phyloP scores from a whole-genome alignment of 2,888 invertebrate genomes.

The Rutpela maculata region DNA sequence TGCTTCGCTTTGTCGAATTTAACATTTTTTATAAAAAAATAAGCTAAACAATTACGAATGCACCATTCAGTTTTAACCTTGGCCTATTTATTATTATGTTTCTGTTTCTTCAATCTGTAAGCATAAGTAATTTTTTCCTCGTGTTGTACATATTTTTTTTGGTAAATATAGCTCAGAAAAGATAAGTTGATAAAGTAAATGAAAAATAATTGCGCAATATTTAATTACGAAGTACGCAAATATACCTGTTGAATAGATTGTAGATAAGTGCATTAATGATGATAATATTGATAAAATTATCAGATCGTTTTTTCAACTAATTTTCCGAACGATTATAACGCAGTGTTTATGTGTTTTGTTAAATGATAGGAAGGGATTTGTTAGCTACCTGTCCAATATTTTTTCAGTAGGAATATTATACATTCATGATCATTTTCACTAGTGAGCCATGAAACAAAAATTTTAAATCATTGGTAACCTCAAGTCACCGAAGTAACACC shows the following conservation, averaged over 20 bases:
- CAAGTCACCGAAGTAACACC: no score
- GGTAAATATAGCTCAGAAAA: not conserved
- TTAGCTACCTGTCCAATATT: not conserved
- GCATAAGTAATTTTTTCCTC: not conserved
- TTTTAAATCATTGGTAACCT: no score
- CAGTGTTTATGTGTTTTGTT: not conserved
- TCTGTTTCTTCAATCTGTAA: not conserved
- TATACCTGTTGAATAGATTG: constrained; percentile 18
- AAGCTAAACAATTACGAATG: not conserved
- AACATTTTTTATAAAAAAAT: not conserved
- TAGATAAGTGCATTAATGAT: not conserved
- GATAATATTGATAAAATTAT: constrained; percentile 3
- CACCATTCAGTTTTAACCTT: not conserved
- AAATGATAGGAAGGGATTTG: not conserved
- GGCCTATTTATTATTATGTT: not conserved
- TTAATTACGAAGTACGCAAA: constrained; percentile 8
- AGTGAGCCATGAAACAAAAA: no score
- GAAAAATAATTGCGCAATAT: constrained; percentile 13
- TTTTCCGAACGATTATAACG: not conserved
- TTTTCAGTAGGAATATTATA: no score
- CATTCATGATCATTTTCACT: no score
- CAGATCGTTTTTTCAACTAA: not conserved
- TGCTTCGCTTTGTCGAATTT: not conserved
- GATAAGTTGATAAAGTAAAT: not conserved
- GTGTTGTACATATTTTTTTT: not conserved